These are phyloP conservation scores for Psophia crepitans DNA, from an alignment of 2,113 vertebrate genomes.

Conservation along the genomic window DNA sequence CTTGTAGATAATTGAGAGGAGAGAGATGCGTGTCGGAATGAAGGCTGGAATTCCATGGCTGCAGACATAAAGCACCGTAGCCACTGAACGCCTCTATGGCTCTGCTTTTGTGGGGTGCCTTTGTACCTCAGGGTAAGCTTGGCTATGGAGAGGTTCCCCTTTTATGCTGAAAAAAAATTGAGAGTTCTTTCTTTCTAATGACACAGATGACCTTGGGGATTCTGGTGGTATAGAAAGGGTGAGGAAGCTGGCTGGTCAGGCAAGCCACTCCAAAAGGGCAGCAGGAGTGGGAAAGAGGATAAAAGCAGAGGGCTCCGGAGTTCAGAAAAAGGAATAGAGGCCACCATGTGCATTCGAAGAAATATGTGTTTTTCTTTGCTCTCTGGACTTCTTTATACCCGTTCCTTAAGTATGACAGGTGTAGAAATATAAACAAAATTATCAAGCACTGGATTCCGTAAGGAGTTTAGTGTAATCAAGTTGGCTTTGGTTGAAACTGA, in stretches of 20 bases:
- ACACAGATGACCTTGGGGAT: background rate
- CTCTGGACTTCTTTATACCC: background rate
- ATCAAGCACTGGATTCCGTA: background rate
- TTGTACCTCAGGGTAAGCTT: background rate
- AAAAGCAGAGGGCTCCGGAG: background rate
- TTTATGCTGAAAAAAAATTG: background rate
- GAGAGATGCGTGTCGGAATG: background rate
- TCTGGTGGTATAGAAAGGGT: background rate
- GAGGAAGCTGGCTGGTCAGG: background rate
- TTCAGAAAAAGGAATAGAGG: background rate
- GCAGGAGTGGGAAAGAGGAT: background rate
- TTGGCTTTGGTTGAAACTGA: background rate
- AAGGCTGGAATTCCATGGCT: background rate
- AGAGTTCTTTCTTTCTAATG: background rate
- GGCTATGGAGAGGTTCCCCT: background rate
- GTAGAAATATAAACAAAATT: background rate
- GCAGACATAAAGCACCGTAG: background rate
- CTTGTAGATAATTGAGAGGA: background rate
- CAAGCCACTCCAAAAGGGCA: background rate
- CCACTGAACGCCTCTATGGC: background rate
- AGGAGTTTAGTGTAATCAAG: background rate
- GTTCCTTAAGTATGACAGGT: background rate
- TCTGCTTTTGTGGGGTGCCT: background rate
- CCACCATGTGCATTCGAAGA: background rate
- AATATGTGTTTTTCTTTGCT: background rate